Evolutionary conservation across 2,888 invertebrate genomes (phyloP).

Genomic region (Sphinx pinastri): DNA sequence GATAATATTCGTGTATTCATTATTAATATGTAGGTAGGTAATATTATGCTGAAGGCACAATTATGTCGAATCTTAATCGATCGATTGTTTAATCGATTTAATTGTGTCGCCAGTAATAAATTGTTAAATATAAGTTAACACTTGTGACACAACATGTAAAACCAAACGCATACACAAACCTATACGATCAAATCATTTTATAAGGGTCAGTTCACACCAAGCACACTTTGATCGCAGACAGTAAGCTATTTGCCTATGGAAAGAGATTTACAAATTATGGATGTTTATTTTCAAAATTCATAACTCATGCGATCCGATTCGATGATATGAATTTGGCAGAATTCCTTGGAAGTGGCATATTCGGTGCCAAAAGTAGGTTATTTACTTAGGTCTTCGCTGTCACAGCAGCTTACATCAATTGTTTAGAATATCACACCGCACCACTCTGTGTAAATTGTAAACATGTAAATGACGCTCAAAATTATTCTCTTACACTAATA

Average conservation of each 20-base stretch:
- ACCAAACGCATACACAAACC: neutral
- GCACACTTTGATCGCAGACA: too few relatives aligned
- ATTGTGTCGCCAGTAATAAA: neutral
- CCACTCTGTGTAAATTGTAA: neutral
- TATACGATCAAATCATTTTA: neutral
- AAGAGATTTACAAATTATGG: too few relatives aligned
- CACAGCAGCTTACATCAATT: neutral
- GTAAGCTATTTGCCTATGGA: too few relatives aligned
- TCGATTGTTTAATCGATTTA: neutral
- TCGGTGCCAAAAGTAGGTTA: too few relatives aligned
- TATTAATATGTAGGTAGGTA: constrained; percentile 25
- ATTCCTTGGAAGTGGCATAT: too few relatives aligned
- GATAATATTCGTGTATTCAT: constrained; percentile 41
- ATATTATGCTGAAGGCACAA: constrained; percentile 17
- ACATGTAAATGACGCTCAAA: neutral
- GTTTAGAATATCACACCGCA: neutral
- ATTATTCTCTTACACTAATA: constrained; percentile 4
- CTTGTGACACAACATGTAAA: constrained; percentile 1
- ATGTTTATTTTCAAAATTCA: too few relatives aligned
- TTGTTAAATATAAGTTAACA: constrained; percentile 8
- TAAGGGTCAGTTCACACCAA: neutral
- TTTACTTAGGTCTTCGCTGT: too few relatives aligned
- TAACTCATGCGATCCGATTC: too few relatives aligned
- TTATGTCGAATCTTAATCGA: neutral
- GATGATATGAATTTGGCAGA: too few relatives aligned